Conservation (phyloP, 2,888 invertebrate genomes). For the Protodeltote pygarga region DNA sequence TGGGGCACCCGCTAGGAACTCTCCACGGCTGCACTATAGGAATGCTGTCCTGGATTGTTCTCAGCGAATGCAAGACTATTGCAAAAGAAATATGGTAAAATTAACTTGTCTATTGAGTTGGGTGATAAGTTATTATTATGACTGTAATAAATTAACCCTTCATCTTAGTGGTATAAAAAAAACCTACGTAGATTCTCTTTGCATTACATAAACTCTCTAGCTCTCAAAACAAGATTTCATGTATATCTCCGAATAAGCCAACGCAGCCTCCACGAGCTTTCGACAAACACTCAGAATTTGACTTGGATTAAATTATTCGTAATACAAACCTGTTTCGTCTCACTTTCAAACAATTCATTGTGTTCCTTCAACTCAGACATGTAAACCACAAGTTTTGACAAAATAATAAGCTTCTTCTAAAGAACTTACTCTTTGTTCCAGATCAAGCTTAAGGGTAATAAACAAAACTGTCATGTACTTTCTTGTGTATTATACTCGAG, state of each 20-base stretch:
- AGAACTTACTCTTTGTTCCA: neutral
- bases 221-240: neutral
- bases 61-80: too few species aligned
- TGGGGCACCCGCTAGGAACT: too few species aligned
- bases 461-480: neutral
- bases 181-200: too few species aligned
- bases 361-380: constrained; percentile 23
- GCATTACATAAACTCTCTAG: neutral
- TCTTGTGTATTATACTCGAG: too few species aligned
- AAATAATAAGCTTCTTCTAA: constrained; percentile 36
- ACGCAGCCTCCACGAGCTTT: constrained; percentile 6
- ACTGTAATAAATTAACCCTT: too few species aligned
- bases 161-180: too few species aligned
- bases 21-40: too few species aligned
- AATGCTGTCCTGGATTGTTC: too few species aligned
- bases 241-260: constrained; percentile 8
- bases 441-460: neutral
- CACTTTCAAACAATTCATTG: constrained; percentile 28
- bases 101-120: too few species aligned
- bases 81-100: too few species aligned
- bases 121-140: too few species aligned
- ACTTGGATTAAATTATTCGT: constrained; percentile 6
- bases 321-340: constrained; percentile 24
- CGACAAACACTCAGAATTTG: constrained; percentile 6
- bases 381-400: constrained; percentile 39